These are phyloP conservation scores for Gorsachius goisagi DNA, from an alignment of 2,113 vertebrate genomes.

Conservation along the genomic window DNA sequence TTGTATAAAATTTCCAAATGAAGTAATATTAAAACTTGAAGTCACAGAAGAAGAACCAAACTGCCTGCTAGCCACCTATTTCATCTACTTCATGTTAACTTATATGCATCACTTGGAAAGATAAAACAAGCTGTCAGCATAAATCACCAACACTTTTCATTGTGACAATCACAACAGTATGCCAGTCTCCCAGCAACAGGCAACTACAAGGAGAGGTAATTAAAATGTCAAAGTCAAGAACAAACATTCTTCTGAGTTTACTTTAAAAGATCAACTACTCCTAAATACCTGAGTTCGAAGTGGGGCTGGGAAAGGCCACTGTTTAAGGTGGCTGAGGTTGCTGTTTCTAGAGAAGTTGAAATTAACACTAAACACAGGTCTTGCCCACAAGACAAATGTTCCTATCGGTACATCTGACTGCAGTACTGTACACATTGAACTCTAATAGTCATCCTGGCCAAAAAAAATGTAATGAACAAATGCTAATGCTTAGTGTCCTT, in stretches of 20 bases:
- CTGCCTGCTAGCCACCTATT: background rate
- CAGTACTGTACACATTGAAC: background rate
- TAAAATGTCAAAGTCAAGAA: background rate
- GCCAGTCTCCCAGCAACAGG: background rate
- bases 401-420: background rate
- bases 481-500: background rate
- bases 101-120: conserved; percentile 25
- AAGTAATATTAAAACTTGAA: conserved; percentile 57
- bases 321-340: background rate
- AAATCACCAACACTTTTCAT: conserved; percentile 47
- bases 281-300: conserved; percentile 4
- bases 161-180: conserved; percentile 21
- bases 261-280: background rate
- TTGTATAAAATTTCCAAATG: conserved; percentile 66
- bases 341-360: background rate
- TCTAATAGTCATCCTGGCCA: background rate
- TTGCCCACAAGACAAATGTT: background rate
- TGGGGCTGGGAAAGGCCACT: background rate
- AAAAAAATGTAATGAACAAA: background rate
- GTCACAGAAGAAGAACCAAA: background rate
- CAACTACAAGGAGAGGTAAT: conserved; percentile 6
- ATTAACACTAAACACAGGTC: background rate
- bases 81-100: conserved; percentile 43
- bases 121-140: conserved; percentile 44
- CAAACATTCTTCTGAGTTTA: background rate